A percentile compares a stretch with the other conserved stretches of the same genome.
Conservation (phyloP, 2,113 vertebrate species). For the Phalacrocorax carbo region DNA sequence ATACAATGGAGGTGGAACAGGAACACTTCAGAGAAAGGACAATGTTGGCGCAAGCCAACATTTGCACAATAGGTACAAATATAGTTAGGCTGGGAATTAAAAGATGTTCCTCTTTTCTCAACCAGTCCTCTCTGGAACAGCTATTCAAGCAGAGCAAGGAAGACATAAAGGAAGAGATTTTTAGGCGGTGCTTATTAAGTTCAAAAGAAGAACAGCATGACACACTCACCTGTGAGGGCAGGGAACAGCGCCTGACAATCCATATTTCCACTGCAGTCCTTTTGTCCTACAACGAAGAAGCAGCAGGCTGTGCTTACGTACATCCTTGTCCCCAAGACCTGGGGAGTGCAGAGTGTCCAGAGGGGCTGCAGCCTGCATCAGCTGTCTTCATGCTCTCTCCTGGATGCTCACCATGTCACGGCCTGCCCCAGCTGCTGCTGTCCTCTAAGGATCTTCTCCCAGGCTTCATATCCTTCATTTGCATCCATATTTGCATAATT, state of each 20-base stretch:
- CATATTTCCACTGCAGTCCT: neutral
- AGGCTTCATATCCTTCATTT: neutral
- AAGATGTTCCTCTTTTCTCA: neutral
- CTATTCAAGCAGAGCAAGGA: neutral
- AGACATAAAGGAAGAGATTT: neutral
- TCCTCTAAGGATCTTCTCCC: neutral
- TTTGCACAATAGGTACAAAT: neutral
- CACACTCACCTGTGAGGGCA: neutral
- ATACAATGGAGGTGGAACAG: neutral
- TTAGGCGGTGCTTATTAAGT: neutral
- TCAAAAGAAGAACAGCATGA: neutral
- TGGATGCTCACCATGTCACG: neutral
- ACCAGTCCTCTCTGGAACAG: neutral
- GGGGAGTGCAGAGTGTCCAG: neutral
- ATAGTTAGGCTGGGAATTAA: neutral
- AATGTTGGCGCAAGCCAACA: neutral
- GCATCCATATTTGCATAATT: neutral
- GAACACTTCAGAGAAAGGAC: neutral
- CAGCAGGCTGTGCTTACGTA: neutral
- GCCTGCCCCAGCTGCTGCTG: neutral
- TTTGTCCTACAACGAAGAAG: neutral
- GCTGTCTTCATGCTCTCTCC: neutral
- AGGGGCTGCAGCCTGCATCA: neutral
- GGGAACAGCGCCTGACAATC: neutral
- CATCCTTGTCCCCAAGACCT: neutral